A percentile compares a stretch with the other conserved stretches of the same genome.
phyloP scores from a whole-genome alignment of 2,797 vertebrate genomes.

The Spea hammondii region DNA sequence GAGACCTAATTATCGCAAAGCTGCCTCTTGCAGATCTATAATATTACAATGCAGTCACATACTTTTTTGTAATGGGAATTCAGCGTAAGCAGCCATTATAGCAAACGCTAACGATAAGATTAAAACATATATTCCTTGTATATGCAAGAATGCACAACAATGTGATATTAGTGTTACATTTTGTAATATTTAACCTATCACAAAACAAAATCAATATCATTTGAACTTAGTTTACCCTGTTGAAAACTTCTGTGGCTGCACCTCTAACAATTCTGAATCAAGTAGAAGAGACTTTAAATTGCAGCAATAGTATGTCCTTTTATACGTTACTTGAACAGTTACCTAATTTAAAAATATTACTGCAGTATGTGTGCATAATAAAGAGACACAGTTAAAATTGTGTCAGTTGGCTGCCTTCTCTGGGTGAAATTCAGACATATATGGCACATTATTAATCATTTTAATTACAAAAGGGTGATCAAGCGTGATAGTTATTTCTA shows the following conservation, averaged over 20 bases:
- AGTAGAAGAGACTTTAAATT: no score
- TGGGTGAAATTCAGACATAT: slow-evolving; percentile 53
- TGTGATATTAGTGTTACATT: slow-evolving; percentile 22
- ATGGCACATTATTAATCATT: background rate
- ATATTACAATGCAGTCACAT: slow-evolving; percentile 26
- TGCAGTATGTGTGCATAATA: slow-evolving; percentile 72
- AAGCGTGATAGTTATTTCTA: no score
- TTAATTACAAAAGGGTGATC: background rate
- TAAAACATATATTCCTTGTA: slow-evolving; percentile 18
- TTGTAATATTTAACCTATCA: background rate
- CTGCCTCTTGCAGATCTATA: slow-evolving; percentile 32
- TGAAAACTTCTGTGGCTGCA: background rate
- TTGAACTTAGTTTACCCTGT: background rate
- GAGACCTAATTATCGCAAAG: slow-evolving; percentile 27
- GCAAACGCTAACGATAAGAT: background rate
- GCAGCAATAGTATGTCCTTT: no score
- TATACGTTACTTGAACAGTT: background rate
- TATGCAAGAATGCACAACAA: background rate
- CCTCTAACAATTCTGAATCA: no score
- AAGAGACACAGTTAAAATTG: slow-evolving; percentile 76
- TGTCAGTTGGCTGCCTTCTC: slow-evolving; percentile 66
- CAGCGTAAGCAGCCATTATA: slow-evolving; percentile 1
- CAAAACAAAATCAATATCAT: background rate
- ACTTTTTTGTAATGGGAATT: slow-evolving; percentile 29
- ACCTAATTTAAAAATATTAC: slow-evolving; percentile 74